Conservation (phyloP, 2,888 invertebrate species). For the Automeris io region DNA sequence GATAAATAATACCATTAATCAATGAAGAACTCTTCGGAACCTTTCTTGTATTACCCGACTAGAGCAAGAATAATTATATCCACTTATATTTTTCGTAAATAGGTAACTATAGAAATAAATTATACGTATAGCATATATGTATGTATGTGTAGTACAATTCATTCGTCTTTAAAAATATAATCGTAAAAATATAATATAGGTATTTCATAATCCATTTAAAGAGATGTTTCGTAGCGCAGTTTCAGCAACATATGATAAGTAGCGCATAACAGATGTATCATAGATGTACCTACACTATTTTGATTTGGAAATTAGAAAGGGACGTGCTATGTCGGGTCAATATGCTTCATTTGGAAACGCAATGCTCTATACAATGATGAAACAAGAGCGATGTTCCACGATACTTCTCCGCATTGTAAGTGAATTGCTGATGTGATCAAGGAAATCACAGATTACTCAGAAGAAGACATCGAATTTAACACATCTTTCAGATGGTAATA, state of each 20-base stretch:
- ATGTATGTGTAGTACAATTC: not conserved
- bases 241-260: slow-evolving; percentile 3
- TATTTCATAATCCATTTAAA: slow-evolving; percentile 3
- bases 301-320: slow-evolving; percentile 10
- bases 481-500: no score
- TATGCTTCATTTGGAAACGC: slow-evolving; percentile 1
- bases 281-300: slow-evolving; percentile 4
- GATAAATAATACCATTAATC: no score
- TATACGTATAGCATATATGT: not conserved
- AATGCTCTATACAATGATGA: slow-evolving; percentile 3
- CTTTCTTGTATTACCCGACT: no score
- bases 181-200: no score
- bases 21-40: no score
- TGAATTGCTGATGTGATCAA: no score
- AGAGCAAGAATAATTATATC: no score
- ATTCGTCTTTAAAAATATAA: not conserved
- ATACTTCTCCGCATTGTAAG: slow-evolving; percentile 2
- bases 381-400: slow-evolving; percentile 4
- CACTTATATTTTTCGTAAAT: no score
- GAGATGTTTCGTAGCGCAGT: not conserved
- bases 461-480: no score
- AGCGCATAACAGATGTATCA: slow-evolving; percentile 7
- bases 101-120: no score
- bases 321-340: slow-evolving; percentile 5
- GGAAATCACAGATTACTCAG: no score